A percentile compares a stretch with the other conserved stretches of the same genome.
Evolutionary conservation across 1,140 invertebrate species (phyloP).

Genomic region (Drosophila carrolli): DNA sequence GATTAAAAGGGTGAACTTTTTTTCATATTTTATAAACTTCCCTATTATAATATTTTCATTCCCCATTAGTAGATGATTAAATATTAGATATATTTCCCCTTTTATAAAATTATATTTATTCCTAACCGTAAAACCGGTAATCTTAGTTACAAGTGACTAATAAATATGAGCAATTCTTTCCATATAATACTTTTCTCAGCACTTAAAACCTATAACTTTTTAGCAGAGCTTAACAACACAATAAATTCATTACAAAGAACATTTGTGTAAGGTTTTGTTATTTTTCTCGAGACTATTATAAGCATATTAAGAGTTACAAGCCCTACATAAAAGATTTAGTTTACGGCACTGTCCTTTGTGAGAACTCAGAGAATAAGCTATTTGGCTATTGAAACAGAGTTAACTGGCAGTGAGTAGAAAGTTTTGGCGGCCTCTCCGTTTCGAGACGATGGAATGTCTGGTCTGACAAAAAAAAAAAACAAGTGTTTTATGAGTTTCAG

Average conservation of each 20-base stretch:
- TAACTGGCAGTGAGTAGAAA: conserved; percentile 17
- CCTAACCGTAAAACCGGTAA: too few species aligned
- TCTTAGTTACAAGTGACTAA: too few species aligned
- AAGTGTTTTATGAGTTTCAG: not conserved
- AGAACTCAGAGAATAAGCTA: not conserved
- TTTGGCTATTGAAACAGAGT: not conserved
- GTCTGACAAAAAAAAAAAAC: too few species aligned
- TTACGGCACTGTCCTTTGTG: conserved; percentile 7
- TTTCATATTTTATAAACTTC: too few species aligned
- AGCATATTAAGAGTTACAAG: conserved; percentile 4
- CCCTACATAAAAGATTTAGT: conserved; percentile 4
- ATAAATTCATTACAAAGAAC: not conserved
- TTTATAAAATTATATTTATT: too few species aligned
- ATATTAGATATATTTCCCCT: too few species aligned
- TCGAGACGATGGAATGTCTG: not conserved
- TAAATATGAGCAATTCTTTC: too few species aligned
- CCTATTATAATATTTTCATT: too few species aligned
- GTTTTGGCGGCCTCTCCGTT: not conserved
- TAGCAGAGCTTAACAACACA: not conserved
- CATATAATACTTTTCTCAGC: not conserved
- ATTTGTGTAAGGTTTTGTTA: not conserved
- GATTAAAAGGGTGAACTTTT: too few species aligned
- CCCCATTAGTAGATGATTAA: too few species aligned
- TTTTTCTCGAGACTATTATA: not conserved
- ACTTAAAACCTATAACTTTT: not conserved